phyloP scores from a whole-genome alignment of 2,113 vertebrate species.

The Oryzias woworae region DNA sequence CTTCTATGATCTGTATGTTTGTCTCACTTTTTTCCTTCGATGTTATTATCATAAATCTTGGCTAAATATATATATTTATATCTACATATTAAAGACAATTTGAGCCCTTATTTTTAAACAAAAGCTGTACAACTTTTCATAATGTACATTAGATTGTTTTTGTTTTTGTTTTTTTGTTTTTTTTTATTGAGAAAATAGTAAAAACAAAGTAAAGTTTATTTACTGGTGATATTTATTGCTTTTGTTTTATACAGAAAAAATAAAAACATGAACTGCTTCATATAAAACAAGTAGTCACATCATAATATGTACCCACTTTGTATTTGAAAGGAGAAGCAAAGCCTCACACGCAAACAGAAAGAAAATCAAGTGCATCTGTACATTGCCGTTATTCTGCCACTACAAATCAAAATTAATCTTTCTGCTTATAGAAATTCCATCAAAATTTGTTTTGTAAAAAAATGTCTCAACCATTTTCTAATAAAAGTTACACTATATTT shows the following conservation, averaged over 20 bases:
- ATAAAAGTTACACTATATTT: slow-evolving; percentile 26
- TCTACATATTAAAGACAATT: slow-evolving; percentile 98
- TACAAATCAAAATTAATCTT: too few species aligned
- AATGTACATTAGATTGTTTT: slow-evolving; percentile 85
- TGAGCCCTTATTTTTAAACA: slow-evolving; percentile 98
- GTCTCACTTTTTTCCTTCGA: slow-evolving; percentile 83
- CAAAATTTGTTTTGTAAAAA: too few species aligned
- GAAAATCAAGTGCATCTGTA: too few species aligned
- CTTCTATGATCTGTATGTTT: slow-evolving; percentile 85
- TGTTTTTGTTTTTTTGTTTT: slow-evolving; percentile 60
- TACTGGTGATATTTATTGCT: slow-evolving; percentile 84
- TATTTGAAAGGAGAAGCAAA: slow-evolving; percentile 36
- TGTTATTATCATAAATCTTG: slow-evolving; percentile 99
- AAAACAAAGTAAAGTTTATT: slow-evolving; percentile 76
- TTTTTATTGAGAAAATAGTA: slow-evolving; percentile 80
- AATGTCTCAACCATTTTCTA: not conserved
- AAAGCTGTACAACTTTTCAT: slow-evolving; percentile 85
- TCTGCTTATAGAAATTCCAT: too few species aligned
- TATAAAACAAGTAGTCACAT: slow-evolving; percentile 53
- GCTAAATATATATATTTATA: slow-evolving; percentile 99
- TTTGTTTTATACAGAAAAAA: slow-evolving; percentile 66
- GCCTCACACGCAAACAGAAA: too few species aligned
- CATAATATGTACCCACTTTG: slow-evolving; percentile 55
- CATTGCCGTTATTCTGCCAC: too few species aligned
- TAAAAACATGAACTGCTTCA: slow-evolving; percentile 56